Conservation (phyloP, 2,888 invertebrate species). For the Sthenelais limicola region DNA sequence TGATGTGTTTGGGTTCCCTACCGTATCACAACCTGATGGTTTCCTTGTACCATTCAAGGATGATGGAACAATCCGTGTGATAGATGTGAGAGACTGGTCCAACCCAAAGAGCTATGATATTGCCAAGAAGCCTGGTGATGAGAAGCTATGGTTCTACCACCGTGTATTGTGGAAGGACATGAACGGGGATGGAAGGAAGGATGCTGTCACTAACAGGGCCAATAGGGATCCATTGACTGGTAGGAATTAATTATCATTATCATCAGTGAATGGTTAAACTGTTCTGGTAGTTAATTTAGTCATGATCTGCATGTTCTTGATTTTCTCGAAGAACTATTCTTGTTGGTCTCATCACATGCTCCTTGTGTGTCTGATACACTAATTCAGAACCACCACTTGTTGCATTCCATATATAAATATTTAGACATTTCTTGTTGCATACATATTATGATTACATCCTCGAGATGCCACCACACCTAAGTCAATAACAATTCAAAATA, state of each 20-base stretch:
- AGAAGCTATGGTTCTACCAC: conserved; percentile 30
- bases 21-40: conserved; percentile 55
- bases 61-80: conserved; percentile 50
- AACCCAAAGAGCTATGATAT: conserved; percentile 43
- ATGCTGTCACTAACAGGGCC: conserved; percentile 56
- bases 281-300: too few species aligned
- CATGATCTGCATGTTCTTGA: too few species aligned
- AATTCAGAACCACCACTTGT: too few species aligned
- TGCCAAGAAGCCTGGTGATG: background rate
- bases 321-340: too few species aligned
- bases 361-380: too few species aligned
- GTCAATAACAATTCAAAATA: too few species aligned
- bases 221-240: conserved; percentile 20
- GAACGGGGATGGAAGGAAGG: conserved; percentile 58
- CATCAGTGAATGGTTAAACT: too few species aligned
- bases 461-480: too few species aligned
- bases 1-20: conserved; percentile 52
- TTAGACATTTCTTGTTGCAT: too few species aligned
- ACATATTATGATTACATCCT: too few species aligned
- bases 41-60: conserved; percentile 56
- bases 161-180: conserved; percentile 58
- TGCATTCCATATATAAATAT: too few species aligned
- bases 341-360: too few species aligned
- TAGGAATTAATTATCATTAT: background rate
- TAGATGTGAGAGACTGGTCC: conserved; percentile 46